Percentiles rank a stretch among this genome's conserved stretches.
phyloP scores from a whole-genome alignment of 2,113 vertebrate species.

The Actinemys pallida region DNA sequence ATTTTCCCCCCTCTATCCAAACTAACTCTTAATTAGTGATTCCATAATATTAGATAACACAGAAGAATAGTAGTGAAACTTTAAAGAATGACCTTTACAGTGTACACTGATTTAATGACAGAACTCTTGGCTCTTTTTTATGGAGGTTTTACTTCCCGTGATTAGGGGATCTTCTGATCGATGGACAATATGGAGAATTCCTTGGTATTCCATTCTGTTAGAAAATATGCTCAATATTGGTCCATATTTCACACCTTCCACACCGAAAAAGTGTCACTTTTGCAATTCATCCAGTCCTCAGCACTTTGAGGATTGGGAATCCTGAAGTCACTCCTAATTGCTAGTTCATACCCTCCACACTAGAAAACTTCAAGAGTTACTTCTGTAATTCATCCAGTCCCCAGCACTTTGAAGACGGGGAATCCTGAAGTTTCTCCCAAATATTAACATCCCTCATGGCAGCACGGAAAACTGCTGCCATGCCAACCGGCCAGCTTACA shows the following conservation, averaged over 20 bases:
- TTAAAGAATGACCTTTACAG: neutral
- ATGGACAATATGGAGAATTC: neutral
- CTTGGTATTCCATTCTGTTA: neutral
- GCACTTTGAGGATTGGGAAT: slow-evolving; percentile 21
- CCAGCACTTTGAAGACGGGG: slow-evolving; percentile 33
- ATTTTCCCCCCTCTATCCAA: neutral
- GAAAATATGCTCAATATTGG: neutral
- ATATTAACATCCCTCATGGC: slow-evolving; percentile 23
- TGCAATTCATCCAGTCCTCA: neutral
- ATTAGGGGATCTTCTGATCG: neutral
- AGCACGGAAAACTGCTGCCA: slow-evolving; percentile 16
- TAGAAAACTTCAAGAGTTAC: neutral
- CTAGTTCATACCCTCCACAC: neutral
- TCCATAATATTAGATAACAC: neutral
- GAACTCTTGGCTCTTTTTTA: neutral
- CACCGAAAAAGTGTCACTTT: neutral
- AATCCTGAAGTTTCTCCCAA: neutral
- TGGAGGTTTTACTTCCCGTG: neutral
- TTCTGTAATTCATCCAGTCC: neutral
- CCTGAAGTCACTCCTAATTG: slow-evolving; percentile 1
- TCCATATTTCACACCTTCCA: neutral
- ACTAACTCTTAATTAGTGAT: neutral
- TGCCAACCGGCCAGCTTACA: slow-evolving; percentile 52
- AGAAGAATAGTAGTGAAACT: neutral
- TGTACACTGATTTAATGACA: neutral